Conservation (phyloP, 2,888 invertebrate genomes). For the Callyntrura guangdongensis region DNA sequence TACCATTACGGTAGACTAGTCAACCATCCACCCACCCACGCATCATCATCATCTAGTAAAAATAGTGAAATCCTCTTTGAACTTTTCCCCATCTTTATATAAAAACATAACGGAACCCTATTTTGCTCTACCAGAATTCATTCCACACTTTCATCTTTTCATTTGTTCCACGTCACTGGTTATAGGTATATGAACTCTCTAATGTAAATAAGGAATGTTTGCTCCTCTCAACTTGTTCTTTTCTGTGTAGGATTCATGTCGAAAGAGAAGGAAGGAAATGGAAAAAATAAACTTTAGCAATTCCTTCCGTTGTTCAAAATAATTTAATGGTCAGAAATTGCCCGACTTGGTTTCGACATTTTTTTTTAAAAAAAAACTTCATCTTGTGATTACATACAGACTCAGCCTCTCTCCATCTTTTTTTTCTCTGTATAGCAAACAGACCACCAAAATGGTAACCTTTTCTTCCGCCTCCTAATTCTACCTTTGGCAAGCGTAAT, state of each 20-base stretch:
- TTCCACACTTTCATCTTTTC: no score
- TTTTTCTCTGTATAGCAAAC: neutral
- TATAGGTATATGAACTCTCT: neutral
- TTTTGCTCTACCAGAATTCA: neutral
- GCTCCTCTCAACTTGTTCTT: neutral
- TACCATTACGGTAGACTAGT: no score
- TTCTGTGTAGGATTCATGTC: neutral
- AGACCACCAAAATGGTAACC: neutral
- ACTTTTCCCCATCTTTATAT: neutral
- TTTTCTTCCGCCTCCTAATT: neutral
- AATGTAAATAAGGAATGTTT: neutral
- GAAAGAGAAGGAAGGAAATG: constrained; percentile 25
- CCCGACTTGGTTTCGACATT: neutral
- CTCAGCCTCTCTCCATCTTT: constrained; percentile 1
- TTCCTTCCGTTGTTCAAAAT: constrained; percentile 33
- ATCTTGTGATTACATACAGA: neutral
- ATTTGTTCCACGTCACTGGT: no score
- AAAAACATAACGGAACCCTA: neutral
- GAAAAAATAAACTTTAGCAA: constrained; percentile 56
- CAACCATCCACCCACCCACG: no score
- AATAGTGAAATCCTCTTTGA: neutral
- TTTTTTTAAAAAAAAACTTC: neutral
- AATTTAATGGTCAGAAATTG: constrained; percentile 49
- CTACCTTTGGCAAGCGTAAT: constrained; percentile 11
- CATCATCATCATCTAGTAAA: no score